Conservation (phyloP, 2,113 vertebrate species). For the Elaphurus davidianus region DNA sequence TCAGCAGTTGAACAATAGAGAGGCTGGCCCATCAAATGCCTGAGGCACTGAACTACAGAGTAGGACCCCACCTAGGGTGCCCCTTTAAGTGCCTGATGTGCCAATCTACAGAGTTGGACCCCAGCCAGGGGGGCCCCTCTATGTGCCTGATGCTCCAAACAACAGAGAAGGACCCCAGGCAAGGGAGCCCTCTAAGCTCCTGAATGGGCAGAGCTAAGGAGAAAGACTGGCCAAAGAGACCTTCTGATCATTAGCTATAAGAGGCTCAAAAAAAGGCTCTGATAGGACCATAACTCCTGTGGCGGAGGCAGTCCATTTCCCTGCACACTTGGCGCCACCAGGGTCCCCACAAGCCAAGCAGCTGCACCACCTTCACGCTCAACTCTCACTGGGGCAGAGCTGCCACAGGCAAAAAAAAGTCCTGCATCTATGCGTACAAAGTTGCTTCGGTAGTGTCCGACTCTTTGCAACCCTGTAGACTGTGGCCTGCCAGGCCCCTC, state of each 20-base stretch:
- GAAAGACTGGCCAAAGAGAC: neutral
- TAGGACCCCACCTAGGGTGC: neutral
- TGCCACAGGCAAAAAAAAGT: neutral
- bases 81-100: neutral
- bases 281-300: neutral
- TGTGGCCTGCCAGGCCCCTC: neutral
- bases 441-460: neutral
- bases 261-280: neutral
- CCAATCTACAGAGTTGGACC: neutral
- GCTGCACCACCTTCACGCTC: neutral
- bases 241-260: neutral
- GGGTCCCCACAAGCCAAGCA: neutral
- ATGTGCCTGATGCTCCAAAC: neutral
- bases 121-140: neutral
- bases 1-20: neutral
- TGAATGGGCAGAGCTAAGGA: neutral
- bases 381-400: neutral
- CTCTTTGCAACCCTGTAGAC: neutral
- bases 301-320: rapidly evolving
- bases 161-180: neutral
- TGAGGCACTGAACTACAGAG: neutral
- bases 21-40: neutral
- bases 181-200: neutral
- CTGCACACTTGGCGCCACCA: neutral
- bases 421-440: rapidly evolving